Evolutionary conservation across 2,888 invertebrate genomes (phyloP).

Genomic region (Drosophila nigricruria): DNA sequence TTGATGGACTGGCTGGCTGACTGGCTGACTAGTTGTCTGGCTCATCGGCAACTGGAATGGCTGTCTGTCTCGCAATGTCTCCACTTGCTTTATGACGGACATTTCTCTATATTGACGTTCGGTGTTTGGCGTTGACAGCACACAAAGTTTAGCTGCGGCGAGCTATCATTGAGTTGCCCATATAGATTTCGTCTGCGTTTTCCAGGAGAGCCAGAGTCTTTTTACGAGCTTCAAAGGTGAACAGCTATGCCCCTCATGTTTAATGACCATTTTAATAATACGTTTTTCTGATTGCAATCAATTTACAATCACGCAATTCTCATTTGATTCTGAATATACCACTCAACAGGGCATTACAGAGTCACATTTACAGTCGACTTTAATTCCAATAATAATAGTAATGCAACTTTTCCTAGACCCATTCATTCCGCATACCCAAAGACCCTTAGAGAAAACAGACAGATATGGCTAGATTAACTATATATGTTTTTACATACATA

Average conservation of each 20-base stretch:
- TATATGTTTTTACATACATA: background rate
- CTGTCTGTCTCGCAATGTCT: slow-evolving; percentile 44
- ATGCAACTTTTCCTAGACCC: background rate
- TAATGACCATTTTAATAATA: slow-evolving; percentile 14
- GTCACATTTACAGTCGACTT: background rate
- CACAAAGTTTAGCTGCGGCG: slow-evolving; percentile 25
- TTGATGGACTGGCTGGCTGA: slow-evolving; percentile 38
- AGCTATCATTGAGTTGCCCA: slow-evolving; percentile 29
- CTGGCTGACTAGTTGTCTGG: slow-evolving; percentile 29
- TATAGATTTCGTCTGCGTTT: slow-evolving; percentile 19
- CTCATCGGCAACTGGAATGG: slow-evolving; percentile 41
- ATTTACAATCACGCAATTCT: slow-evolving; percentile 44
- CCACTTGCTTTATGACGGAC: slow-evolving; percentile 54
- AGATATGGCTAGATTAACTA: background rate
- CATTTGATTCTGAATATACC: background rate
- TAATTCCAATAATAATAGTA: background rate
- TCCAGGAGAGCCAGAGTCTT: slow-evolving; percentile 7
- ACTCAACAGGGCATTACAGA: background rate
- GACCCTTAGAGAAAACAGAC: background rate
- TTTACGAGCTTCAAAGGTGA: slow-evolving; percentile 1
- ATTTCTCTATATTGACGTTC: slow-evolving; percentile 54
- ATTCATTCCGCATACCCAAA: background rate
- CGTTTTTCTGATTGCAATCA: slow-evolving; percentile 26
- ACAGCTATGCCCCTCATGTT: slow-evolving; percentile 18
- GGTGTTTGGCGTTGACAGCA: slow-evolving; percentile 63